Conservation (phyloP, 2,797 vertebrate species). For the Lagocephalus sceleratus region DNA sequence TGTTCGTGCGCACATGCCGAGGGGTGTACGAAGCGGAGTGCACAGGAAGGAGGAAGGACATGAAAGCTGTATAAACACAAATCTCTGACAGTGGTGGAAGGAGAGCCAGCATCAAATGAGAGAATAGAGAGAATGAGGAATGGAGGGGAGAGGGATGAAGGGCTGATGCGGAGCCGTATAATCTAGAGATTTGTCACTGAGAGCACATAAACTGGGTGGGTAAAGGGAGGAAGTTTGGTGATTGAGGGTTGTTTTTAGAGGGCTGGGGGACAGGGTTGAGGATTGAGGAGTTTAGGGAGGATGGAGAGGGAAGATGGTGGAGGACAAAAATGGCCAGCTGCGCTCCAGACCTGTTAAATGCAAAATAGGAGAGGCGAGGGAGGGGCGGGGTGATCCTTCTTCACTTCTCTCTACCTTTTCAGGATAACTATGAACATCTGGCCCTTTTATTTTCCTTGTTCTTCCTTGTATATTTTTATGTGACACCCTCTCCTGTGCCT, state of each 20-base stretch:
- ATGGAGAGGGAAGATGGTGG: conserved; percentile 28
- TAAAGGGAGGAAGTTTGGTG: conserved; percentile 27
- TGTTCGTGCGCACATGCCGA: conserved; percentile 2
- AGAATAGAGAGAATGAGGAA: conserved; percentile 21
- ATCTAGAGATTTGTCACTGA: conserved; percentile 44
- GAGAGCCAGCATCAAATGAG: conserved; percentile 44
- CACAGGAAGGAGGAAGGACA: conserved; percentile 58
- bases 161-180: conserved; percentile 30
- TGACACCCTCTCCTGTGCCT: conserved; percentile 23
- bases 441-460: conserved; percentile 28
- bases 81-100: conserved; percentile 49
- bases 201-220: conserved; percentile 30
- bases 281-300: conserved; percentile 35
- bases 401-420: conserved; percentile 33
- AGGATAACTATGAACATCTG: conserved; percentile 65
- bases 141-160: conserved; percentile 35
- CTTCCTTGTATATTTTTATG: conserved; percentile 21
- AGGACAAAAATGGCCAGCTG: conserved; percentile 48
- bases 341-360: conserved; percentile 46
- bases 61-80: conserved; percentile 67
- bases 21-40: conserved; percentile 26
- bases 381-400: conserved; percentile 20
- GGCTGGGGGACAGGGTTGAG: conserved; percentile 30
- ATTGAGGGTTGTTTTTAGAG: conserved; percentile 31
- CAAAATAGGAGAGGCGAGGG: conserved; percentile 16